Evolutionary conservation across 2,888 invertebrate species (phyloP).

Genomic region (Macropis europaea): DNA sequence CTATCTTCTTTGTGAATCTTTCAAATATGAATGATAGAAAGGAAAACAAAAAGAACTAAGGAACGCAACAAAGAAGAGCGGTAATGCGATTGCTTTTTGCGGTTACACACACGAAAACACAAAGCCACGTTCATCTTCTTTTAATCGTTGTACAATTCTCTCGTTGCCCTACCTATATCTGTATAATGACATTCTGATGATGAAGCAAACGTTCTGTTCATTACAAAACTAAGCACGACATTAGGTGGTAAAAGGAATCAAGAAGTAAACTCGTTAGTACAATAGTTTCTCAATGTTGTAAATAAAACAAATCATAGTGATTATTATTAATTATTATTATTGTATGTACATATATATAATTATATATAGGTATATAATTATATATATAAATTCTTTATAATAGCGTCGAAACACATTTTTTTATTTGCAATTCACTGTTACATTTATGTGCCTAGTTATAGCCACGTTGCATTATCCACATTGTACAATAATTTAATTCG

Average conservation of each 20-base stretch:
- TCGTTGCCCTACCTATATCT: constrained; percentile 52
- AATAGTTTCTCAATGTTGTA: constrained; percentile 74
- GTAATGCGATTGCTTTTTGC: constrained; percentile 53
- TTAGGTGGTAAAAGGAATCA: constrained; percentile 23
- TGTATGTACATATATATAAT: constrained; percentile 42
- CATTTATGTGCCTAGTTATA: constrained; percentile 78
- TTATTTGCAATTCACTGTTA: constrained; percentile 78
- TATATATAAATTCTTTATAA: constrained; percentile 58
- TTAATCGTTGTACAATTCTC: constrained; percentile 65
- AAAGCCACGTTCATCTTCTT: constrained; percentile 37
- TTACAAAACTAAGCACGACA: constrained; percentile 41
- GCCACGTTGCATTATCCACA: constrained; percentile 72
- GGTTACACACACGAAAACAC: constrained; percentile 30
- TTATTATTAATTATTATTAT: constrained; percentile 47
- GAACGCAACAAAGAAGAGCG: constrained; percentile 2
- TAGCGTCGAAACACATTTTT: constrained; percentile 74
- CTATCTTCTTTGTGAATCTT: constrained; percentile 40
- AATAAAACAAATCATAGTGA: constrained; percentile 68
- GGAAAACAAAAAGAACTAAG: background rate
- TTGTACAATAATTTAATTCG: constrained; percentile 74
- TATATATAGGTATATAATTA: constrained; percentile 48
- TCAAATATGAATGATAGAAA: background rate
- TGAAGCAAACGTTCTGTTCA: constrained; percentile 54
- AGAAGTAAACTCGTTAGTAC: constrained; percentile 57
- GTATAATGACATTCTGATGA: constrained; percentile 54